These are phyloP conservation scores for Bombus fervidus DNA, from an alignment of 1,140 invertebrate genomes.

Conservation along the genomic window DNA sequence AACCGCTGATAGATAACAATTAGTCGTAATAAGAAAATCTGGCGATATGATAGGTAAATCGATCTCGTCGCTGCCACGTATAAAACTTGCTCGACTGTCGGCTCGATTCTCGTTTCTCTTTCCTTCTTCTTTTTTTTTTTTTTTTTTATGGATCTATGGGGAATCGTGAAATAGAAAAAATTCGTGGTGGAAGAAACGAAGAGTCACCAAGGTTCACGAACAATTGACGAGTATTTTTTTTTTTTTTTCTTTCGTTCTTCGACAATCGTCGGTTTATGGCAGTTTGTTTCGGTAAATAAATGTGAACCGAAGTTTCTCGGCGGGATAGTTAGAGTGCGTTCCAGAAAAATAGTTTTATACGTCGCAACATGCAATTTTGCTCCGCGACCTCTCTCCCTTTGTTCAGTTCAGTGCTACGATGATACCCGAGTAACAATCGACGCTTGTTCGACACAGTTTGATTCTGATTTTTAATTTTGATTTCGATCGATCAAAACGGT, in stretches of 20 bases:
- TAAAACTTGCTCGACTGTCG: conserved; percentile 58
- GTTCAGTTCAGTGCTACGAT: conserved; percentile 30
- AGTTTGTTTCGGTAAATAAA: conserved; percentile 16
- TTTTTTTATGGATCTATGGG: no score
- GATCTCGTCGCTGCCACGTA: conserved; percentile 65
- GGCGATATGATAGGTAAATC: conserved; percentile 80
- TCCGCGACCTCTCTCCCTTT: conserved; percentile 50
- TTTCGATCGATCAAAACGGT: background rate
- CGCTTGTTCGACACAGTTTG: background rate
- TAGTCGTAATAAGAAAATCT: conserved; percentile 78
- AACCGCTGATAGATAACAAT: conserved; percentile 69
- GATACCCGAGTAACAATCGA: background rate
- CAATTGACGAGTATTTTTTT: background rate
- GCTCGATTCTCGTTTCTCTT: background rate
- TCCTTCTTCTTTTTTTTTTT: no score
- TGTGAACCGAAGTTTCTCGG: conserved; percentile 1
- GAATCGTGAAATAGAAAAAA: background rate
- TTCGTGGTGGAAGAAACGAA: background rate
- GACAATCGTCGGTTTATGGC: conserved; percentile 28
- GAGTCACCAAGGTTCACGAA: conserved; percentile 1
- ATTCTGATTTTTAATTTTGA: background rate
- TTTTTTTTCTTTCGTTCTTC: no score
- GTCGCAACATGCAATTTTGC: conserved; percentile 65
- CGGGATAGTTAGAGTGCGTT: background rate
- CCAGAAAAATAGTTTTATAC: conserved; percentile 62